phyloP scores from a whole-genome alignment of 2,113 vertebrate genomes.

The Phaethornis superciliosus region DNA sequence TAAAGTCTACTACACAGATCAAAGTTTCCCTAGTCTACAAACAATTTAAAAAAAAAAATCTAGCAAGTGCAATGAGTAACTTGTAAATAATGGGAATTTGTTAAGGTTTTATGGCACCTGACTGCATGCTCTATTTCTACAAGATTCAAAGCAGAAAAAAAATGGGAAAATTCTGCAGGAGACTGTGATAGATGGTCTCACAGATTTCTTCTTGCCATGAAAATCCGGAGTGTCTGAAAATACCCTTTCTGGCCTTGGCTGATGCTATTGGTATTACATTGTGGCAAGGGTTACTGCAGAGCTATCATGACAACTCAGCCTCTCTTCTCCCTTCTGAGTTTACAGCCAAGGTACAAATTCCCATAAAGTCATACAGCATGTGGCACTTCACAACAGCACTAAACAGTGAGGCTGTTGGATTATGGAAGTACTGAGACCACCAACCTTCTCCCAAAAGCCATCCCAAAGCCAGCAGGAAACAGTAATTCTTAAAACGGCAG shows the following conservation, averaged over 20 bases:
- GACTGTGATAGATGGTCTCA: background rate
- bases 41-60: background rate
- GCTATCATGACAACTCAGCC: background rate
- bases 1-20: background rate
- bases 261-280: background rate
- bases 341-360: background rate
- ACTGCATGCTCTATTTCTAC: background rate
- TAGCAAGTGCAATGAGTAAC: background rate
- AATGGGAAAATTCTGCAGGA: background rate
- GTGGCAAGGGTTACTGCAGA: background rate
- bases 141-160: background rate
- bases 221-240: background rate
- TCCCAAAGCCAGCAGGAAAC: background rate
- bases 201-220: background rate
- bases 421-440: background rate
- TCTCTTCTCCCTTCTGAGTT: background rate
- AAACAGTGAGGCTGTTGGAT: background rate
- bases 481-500: background rate
- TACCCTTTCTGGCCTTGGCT: accelerated
- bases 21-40: background rate
- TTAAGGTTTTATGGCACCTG: background rate
- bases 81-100: background rate
- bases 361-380: accelerated
- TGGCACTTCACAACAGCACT: background rate
- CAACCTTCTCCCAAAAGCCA: background rate